Base-by-base conservation (phyloP, 2,113 vertebrate genomes). In the Coregonus clupeaformis region DNA sequence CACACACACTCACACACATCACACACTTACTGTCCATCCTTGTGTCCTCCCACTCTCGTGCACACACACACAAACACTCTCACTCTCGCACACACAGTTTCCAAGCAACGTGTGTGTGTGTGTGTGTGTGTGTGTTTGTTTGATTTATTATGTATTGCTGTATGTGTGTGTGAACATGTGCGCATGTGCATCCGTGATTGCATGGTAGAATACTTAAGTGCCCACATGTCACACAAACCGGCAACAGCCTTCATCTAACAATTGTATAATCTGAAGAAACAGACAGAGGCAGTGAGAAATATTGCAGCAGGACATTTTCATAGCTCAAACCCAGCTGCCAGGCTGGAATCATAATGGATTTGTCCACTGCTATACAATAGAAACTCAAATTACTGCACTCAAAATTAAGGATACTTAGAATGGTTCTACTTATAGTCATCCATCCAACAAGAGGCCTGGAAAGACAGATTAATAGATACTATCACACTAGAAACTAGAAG, bases 31-130 rank as follows among this genome's bases (percentile, higher is more conserved):
- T 25, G 4, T 64, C 22, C 62, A 64, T n/a, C 22, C 25, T 3
- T 14, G 24, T 14, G 55, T 7, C 20, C 60, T 12, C 62, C 9
- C 62, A 29, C 22, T 63, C 5, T 32, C 30, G 5, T 20, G 5
- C 32, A 45, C 63, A 30, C 27, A 25, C 62, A 27, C 63, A 12
- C 27, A 18, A 24, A 65, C 63, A 65, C 27, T 27, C 20, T 9
- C 24, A 65, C 63, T 27, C 20, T 9, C 27, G 27, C 27, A 29
- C 12, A 65, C 63, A 65, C 14, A 22, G 63, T 65, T 65, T 65
- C 63, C 63, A 65, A 65, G 63, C 63, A 65, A 65, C 16, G 36
- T 65, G 72, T 77, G 64, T 72, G 64, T 72, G 60, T 63, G 63
- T 60, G 32, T 62, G 71, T 72, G 59, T 63, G 30, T 73, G 49